Conservation (phyloP, 2,113 vertebrate genomes). For the Monopterus albus region DNA sequence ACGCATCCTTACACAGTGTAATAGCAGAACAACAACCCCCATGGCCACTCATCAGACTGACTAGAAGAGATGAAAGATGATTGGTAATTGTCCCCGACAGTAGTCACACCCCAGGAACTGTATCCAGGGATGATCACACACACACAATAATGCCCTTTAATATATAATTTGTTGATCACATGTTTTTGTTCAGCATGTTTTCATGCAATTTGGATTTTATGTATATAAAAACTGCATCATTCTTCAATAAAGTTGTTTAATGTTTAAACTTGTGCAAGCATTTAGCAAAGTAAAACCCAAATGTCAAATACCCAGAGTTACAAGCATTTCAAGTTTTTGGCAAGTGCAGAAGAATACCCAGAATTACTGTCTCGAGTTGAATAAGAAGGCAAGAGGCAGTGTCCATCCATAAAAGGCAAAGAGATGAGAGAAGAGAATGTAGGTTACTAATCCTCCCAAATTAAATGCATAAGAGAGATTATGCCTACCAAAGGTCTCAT, state of each 20-base stretch:
- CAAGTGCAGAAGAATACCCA: not conserved
- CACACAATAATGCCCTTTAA: not conserved
- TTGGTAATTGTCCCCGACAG: slow-evolving; percentile 1
- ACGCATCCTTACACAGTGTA: not conserved
- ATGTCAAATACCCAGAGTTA: not conserved
- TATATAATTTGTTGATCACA: not conserved
- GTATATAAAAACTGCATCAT: not conserved
- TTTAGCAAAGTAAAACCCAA: not conserved
- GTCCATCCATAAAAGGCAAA: slow-evolving; percentile 59
- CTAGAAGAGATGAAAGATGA: slow-evolving; percentile 25
- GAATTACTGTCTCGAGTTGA: not conserved
- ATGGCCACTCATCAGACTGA: slow-evolving; percentile 14
- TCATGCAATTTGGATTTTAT: not conserved
- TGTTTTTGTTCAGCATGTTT: not conserved
- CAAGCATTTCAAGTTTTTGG: not conserved
- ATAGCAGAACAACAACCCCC: not conserved
- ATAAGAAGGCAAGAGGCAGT: slow-evolving; percentile 10
- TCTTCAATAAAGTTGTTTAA: not conserved
- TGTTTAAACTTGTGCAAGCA: not conserved
- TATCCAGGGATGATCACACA: no score
- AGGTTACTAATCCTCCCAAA: slow-evolving; percentile 68
- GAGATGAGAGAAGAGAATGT: slow-evolving; percentile 50
- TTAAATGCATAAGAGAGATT: slow-evolving; percentile 67
- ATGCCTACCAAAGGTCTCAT: slow-evolving; percentile 43
- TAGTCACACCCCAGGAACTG: no score